phyloP scores from a whole-genome alignment of 1,140 invertebrate genomes.

The Drosophila gunungcola region DNA sequence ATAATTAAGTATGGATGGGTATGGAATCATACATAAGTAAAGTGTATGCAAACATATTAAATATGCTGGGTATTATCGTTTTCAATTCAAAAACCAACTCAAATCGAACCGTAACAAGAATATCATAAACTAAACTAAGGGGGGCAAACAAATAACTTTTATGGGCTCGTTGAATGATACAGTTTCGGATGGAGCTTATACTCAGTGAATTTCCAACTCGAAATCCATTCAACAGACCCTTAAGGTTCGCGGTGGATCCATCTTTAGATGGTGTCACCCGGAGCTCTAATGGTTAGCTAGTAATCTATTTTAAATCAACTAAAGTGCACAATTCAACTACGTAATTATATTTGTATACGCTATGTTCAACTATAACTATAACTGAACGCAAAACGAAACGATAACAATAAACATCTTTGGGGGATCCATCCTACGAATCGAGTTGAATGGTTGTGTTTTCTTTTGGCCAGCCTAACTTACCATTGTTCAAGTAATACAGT shows the following conservation, averaged over 20 bases:
- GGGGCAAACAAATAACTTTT: slow-evolving; percentile 6
- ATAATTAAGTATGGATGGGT: slow-evolving; percentile 20
- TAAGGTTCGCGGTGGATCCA: not conserved
- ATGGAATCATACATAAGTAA: slow-evolving; percentile 26
- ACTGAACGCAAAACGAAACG: slow-evolving; percentile 44
- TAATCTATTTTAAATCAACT: slow-evolving; percentile 43
- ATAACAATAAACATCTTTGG: slow-evolving; percentile 22
- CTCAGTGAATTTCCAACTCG: not conserved
- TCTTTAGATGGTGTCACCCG: not conserved
- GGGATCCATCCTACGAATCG: slow-evolving; percentile 4
- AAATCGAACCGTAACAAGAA: slow-evolving; percentile 35
- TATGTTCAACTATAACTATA: slow-evolving; percentile 33
- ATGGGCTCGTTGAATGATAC: not conserved
- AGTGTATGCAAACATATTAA: slow-evolving; percentile 24
- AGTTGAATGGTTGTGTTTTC: slow-evolving; percentile 11
- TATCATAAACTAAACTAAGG: slow-evolving; percentile 11
- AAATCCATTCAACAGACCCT: slow-evolving; percentile 5
- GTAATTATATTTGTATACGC: slow-evolving; percentile 21
- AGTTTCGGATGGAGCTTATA: not conserved
- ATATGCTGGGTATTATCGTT: slow-evolving; percentile 32
- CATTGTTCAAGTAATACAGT: slow-evolving; percentile 42
- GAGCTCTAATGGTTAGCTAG: slow-evolving; percentile 19
- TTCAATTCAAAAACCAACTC: slow-evolving; percentile 40
- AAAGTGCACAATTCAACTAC: slow-evolving; percentile 71
- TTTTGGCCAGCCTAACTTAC: slow-evolving; percentile 48